These are phyloP conservation scores for Pipistrellus pygmaeus DNA, from an alignment of 2,797 vertebrate species.

Conservation along the genomic window DNA sequence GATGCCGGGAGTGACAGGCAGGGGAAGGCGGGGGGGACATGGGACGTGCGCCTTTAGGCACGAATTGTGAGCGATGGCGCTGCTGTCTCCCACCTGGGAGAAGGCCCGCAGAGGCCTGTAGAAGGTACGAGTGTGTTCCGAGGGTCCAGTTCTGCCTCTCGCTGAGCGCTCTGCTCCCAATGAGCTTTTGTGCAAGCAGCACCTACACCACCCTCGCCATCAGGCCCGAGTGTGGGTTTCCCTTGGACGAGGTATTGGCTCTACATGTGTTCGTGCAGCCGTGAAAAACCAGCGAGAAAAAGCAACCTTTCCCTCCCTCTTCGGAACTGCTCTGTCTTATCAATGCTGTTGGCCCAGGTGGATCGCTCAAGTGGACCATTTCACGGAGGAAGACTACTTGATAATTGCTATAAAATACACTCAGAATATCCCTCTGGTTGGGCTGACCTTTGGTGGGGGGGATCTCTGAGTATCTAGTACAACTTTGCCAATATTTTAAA, in stretches of 20 bases:
- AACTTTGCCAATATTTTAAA: slow-evolving; percentile 50
- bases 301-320: neutral
- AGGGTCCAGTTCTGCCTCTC: slow-evolving; percentile 18
- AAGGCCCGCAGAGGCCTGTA: neutral
- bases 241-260: neutral
- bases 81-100: neutral
- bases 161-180: neutral
- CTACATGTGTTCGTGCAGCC: neutral
- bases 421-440: neutral
- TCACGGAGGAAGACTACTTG: slow-evolving; percentile 38
- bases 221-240: neutral
- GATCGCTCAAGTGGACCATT: slow-evolving; percentile 19
- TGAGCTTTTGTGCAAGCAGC: neutral
- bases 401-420: slow-evolving; percentile 39
- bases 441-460: neutral
- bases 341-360: neutral
- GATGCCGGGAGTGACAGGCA: slow-evolving; percentile 2
- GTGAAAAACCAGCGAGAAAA: slow-evolving; percentile 11
- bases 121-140: neutral
- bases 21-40: neutral
- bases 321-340: neutral
- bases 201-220: too few species aligned
- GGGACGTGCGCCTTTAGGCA: slow-evolving; percentile 26
- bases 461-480: neutral
- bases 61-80: neutral